phyloP scores from a whole-genome alignment of 2,888 invertebrate genomes.

The Trachelus iudaicus region DNA sequence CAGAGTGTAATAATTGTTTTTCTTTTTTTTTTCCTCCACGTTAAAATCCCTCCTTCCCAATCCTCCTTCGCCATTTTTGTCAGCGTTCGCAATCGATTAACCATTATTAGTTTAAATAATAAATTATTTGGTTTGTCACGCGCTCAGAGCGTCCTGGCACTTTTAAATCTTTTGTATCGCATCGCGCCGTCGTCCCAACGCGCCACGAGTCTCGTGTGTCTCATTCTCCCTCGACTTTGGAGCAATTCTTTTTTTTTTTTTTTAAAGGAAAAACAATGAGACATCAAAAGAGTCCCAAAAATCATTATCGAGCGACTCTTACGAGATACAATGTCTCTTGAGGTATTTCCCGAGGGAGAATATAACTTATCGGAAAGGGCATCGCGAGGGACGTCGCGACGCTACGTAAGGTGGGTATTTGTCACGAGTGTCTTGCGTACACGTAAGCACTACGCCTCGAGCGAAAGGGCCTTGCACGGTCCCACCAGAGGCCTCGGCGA shows the following conservation, averaged over 20 bases:
- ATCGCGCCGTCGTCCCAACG: neutral
- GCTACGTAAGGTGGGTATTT: constrained; percentile 6
- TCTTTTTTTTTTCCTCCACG: neutral
- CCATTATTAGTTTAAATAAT: constrained; percentile 59
- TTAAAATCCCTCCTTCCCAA: neutral
- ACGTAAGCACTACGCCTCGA: constrained; percentile 64
- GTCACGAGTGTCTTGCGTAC: constrained; percentile 20
- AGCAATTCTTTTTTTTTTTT: neutral
- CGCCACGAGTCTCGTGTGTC: neutral
- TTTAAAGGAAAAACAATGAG: constrained; percentile 14
- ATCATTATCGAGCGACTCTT: constrained; percentile 7
- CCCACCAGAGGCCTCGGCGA: constrained; percentile 75
- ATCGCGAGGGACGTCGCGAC: constrained; percentile 67
- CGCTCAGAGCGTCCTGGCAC: constrained; percentile 65
- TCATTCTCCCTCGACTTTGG: neutral
- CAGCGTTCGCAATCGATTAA: constrained; percentile 37
- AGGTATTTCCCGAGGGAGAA: constrained; percentile 15
- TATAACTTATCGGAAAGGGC: neutral
- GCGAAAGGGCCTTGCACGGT: constrained; percentile 62
- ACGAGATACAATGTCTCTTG: constrained; percentile 1
- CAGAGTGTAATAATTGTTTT: neutral
- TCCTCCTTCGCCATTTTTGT: constrained; percentile 9
- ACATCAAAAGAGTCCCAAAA: constrained; percentile 7
- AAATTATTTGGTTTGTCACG: constrained; percentile 67
- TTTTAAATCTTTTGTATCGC: constrained; percentile 31